Evolutionary conservation across 2,113 vertebrate genomes (phyloP), one percentile per base, ranked within the genome.

Genomic region (Myotis lucifugus): DNA sequence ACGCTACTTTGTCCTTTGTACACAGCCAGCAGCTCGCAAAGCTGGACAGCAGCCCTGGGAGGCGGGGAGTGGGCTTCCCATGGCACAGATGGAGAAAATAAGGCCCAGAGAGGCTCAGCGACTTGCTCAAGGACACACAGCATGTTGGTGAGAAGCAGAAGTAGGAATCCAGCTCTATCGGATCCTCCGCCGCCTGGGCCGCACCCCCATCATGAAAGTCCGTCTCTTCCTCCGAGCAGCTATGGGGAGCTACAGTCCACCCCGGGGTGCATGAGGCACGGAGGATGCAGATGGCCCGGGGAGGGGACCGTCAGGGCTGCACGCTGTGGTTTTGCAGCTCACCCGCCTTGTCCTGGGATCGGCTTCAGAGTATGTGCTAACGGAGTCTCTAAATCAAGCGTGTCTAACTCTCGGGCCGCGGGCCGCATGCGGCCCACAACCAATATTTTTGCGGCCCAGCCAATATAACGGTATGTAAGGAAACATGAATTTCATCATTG

Each of bases 21-120:
- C 19, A 9, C 66, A 54, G 52, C 5, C 17, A 52, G 74, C 0
- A 1, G 56, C 17, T 56, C 74, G 0, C 0, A n/a, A 79, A 61
- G 27, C 21, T 29, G 50, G 10, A 46, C 5, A 18, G 42, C 42
- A 25, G 21, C 2, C 27, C 8, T 2, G 23, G 14, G 54, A 74
- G 46, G 56, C 5, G 14, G 54, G 19, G 64, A 10, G 46, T 1
- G 56, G 56, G 50, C 32, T 27, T 25, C 83, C 61, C 69, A 29
- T 50, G 34, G 70, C 70, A 18, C 32, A 46, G 46, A 7, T 0
- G 37, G 52, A 52, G 50, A 61, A 14, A 48, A 29, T 12, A 61
- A 77, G 50, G 32, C 32, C 42, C 66, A 81, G 59, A 82, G 69
- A 56, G 46, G 74, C 21, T n/a, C 7, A 32, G 34, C 7, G 29